Conservation (phyloP, 2,113 vertebrate genomes). For the Xiphophorus maculatus region DNA sequence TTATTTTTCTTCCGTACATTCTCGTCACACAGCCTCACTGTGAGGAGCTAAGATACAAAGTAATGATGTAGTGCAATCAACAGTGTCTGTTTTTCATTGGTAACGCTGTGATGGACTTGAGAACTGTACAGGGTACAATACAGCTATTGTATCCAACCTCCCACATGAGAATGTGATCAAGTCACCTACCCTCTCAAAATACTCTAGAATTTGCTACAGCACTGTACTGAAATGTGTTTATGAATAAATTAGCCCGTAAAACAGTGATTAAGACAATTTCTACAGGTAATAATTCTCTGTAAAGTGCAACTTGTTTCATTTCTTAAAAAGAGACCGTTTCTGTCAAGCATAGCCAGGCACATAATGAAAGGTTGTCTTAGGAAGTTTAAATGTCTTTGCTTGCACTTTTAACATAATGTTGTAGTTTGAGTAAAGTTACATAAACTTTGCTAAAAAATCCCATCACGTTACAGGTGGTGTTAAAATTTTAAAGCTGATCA, state of each 20-base stretch:
- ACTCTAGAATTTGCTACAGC: not conserved
- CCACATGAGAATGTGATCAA: not conserved
- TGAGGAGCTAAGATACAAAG: not conserved
- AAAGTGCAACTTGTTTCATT: not conserved
- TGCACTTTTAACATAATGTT: not conserved
- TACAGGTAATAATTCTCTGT: not conserved
- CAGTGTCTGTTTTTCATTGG: not conserved
- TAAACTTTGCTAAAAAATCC: not conserved
- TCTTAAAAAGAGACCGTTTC: too few species aligned
- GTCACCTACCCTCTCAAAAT: too few species aligned
- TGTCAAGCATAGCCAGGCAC: not conserved
- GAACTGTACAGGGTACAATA: not conserved
- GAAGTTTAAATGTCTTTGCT: not conserved
- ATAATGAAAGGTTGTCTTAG: not conserved
- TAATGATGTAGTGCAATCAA: not conserved
- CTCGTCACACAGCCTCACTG: not conserved
- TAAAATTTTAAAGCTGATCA: not conserved
- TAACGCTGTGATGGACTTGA: constrained; percentile 2
- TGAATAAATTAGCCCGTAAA: not conserved
- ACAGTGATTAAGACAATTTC: not conserved
- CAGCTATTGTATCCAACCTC: not conserved
- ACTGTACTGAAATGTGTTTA: not conserved
- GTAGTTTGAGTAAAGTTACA: not conserved
- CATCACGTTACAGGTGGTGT: not conserved
- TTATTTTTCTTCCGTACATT: not conserved